These are phyloP conservation scores for Gallinago undulata DNA, from an alignment of 2,113 vertebrate genomes.

Conservation along the genomic window DNA sequence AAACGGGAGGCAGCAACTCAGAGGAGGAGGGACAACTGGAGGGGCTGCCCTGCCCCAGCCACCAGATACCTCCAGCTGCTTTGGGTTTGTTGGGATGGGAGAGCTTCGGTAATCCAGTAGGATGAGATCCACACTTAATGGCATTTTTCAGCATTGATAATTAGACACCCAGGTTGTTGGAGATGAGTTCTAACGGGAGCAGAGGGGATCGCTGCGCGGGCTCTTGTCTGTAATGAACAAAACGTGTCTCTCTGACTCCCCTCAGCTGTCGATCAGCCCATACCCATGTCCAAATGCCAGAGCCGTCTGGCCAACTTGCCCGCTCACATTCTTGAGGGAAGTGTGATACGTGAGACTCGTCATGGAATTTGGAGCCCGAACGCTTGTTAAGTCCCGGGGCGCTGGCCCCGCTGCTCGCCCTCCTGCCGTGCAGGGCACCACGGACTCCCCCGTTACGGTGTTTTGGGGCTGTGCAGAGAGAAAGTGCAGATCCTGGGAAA, in stretches of 20 bases:
- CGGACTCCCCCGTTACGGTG: rapidly evolving
- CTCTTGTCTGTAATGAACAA: neutral
- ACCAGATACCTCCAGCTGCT: neutral
- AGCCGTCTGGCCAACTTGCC: constrained; percentile 47
- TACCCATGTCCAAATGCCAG: constrained; percentile 27
- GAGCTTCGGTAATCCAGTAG: neutral
- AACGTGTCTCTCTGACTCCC: neutral
- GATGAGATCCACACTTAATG: neutral
- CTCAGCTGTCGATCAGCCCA: constrained; percentile 6
- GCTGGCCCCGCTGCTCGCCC: neutral
- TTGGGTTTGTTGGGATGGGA: neutral
- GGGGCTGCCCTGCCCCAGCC: neutral
- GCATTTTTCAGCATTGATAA: neutral
- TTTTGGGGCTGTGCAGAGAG: neutral
- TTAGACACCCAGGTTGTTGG: neutral
- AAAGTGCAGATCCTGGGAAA: neutral
- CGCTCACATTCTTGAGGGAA: constrained; percentile 56
- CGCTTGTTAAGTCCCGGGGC: neutral
- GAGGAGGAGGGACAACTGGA: neutral
- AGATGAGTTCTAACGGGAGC: rapidly evolving
- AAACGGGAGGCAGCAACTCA: neutral
- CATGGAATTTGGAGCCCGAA: neutral
- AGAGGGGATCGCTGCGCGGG: rapidly evolving
- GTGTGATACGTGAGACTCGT: constrained; percentile 7
- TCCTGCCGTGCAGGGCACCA: neutral